Base-by-base conservation (phyloP, 2,113 vertebrate genomes). In the Cyprinodon tularosa region DNA sequence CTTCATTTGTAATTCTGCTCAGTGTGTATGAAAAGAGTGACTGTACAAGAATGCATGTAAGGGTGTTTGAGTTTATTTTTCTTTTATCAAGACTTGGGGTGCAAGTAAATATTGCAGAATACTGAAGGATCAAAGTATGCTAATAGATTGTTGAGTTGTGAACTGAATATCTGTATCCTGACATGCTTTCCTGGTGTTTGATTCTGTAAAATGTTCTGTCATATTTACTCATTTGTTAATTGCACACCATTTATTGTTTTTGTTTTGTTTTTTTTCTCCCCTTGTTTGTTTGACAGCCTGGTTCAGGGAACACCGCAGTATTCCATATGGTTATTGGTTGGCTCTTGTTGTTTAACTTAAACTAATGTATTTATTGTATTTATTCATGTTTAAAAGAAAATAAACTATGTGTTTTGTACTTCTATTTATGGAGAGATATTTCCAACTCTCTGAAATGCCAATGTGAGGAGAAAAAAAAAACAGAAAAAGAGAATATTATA, bases 281-380 rank as follows among this genome's bases (percentile, higher is more conserved):
- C 73, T 63, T 45, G 64, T 87, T 84, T 74, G 75, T 89, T 88
- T 78, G 89, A 92, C 88, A 89, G 72, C 77, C 88, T 89, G 86
- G 75, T 91, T 89, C 94, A 94, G 93, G 93, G 94, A 93, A 92
- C 92, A 90, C 64, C 86, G 66, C 93, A 95, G 93, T 94, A 94
- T 94, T 94, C 90, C 89, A 89, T 78, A 92, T 81, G 86, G 91
- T 90, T 84, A 86, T 92, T 82, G 84, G 84, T 90, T 87, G 91
- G 87, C 78, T 93, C 78, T 73, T 90, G 65, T 88, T 91, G 88
- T 93, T 92, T 90, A 94, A 91, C 88, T 92, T 91, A 94, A 93
- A 93, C 88, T 88, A 88, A 93, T 90, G 87, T 95, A 95, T 95
- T 95, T 95, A 95, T 95, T 94, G 84, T 95, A 94, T 94, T 95